phyloP scores from a whole-genome alignment of 64 coral and sea anemone species.

The Platygyra sinensis region DNA sequence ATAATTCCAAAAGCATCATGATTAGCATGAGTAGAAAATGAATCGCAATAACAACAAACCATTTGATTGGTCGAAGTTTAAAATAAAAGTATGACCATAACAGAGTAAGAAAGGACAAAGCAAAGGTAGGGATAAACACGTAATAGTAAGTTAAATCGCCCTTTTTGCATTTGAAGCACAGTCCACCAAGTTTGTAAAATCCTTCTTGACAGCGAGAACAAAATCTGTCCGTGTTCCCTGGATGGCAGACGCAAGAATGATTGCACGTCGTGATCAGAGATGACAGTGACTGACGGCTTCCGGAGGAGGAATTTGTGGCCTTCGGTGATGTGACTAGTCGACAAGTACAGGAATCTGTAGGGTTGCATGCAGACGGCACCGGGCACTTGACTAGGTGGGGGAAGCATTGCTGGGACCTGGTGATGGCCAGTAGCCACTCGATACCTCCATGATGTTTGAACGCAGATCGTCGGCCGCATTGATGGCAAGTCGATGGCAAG shows the following conservation, averaged over 20 bases:
- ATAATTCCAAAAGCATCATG: constrained; percentile 43
- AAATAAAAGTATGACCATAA: constrained; percentile 37
- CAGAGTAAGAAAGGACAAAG: constrained; percentile 23
- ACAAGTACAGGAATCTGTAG: constrained; percentile 21
- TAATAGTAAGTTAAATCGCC: constrained; percentile 34
- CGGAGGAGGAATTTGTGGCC: background rate
- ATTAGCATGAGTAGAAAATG: constrained; percentile 42
- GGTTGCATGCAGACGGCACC: constrained; percentile 45
- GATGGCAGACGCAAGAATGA: constrained; percentile 43
- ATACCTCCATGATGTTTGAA: constrained; percentile 29
- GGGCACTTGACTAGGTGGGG: constrained; percentile 55
- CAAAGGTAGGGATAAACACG: constrained; percentile 47
- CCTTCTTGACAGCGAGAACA: constrained; percentile 59
- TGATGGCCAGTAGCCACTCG: constrained; percentile 51
- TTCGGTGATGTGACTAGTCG: constrained; percentile 12
- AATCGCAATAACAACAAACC: constrained; percentile 28
- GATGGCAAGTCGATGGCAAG: background rate
- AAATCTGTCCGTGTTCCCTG: constrained; percentile 50
- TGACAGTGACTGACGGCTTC: background rate
- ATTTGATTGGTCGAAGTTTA: background rate
- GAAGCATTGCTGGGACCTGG: constrained; percentile 13
- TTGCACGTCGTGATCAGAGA: constrained; percentile 43
- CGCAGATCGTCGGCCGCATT: background rate
- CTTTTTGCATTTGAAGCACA: constrained; percentile 29
- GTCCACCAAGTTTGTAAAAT: constrained; percentile 50